Base-by-base conservation (phyloP, 1,140 invertebrate species). In the Drosophila ogumai region DNA sequence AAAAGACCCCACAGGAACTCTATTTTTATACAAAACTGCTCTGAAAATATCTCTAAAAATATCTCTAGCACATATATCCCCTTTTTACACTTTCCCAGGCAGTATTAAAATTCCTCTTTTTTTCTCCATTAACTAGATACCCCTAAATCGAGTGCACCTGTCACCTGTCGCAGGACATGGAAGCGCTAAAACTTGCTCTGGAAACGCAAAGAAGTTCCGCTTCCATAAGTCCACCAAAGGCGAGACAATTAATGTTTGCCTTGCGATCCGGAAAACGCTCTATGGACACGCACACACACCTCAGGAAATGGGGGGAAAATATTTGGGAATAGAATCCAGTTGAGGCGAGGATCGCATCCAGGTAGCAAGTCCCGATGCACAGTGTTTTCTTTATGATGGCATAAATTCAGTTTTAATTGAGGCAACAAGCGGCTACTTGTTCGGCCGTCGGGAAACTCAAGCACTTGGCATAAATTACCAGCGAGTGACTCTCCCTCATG, bases 221-320 rank as follows among this genome's bases (percentile, higher is more conserved):
- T 87, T 49, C 66, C 69, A 61, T 79, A 76, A 47, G 54, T 49
- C 10, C 49, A 25, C 64, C 65, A 63, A 6, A 55, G 52, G 84
- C 79, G 79, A 73, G 71, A 86, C 71, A 88, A 72, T 88, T 86
- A 63, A 82, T 82, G 74, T 76, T 76, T 15, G 69, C 52, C 22
- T 25, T 22, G 46, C 71, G 64, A 75, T 63, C 80, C 46, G 43
- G 60, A 36, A 84, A 71, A 69, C 61, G 57, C 43, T 64, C 49
- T 67, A 68, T 69, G 71, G 58, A 82, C 82, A 87, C 81, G 82
- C 84, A 50, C 84, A 87, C 81, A 86, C 82, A 57, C 41, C 73
- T 55, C 36, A 34, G 41, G 41, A 54, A 60, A 38, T 28, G 22
- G 12, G 28, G 31, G 58, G n/a, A 19, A 13, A 10, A 12, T 12